A percentile compares a stretch with the other conserved stretches of the same genome.
Conservation (phyloP, 2,797 vertebrate species). For the Sylvilagus floridanus region DNA sequence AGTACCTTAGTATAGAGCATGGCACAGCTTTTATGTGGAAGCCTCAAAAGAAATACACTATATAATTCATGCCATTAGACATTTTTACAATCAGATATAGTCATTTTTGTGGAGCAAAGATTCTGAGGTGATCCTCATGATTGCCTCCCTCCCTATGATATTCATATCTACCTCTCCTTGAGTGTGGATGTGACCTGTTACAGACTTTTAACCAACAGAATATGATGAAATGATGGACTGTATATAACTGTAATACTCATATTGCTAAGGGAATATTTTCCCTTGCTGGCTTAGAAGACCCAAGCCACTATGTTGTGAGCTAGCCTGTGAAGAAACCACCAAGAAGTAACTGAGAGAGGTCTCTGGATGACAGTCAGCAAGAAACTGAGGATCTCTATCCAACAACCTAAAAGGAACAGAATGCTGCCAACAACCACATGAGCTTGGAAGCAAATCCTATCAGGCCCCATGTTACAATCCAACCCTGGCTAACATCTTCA, state of each 20-base stretch:
- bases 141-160: not conserved
- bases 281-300: slow-evolving; percentile 27
- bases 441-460: not conserved
- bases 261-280: not conserved
- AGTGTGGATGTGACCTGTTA: not conserved
- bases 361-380: not conserved
- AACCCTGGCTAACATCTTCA: not conserved
- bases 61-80: not conserved
- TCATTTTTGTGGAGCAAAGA: not conserved
- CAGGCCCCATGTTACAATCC: not conserved
- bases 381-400: not conserved
- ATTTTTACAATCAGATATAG: not conserved
- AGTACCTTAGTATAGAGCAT: not conserved
- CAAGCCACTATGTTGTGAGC: not conserved
- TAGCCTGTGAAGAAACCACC: not conserved
- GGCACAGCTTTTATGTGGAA: slow-evolving; percentile 34
- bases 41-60: not conserved
- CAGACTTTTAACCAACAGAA: slow-evolving; percentile 59
- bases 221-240: not conserved
- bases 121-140: not conserved
- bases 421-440: not conserved
- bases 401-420: not conserved
- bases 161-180: slow-evolving; percentile 4
- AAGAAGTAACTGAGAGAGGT: not conserved
- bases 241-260: not conserved